A percentile compares a stretch with the other conserved stretches of the same genome.
Conservation (phyloP, 2,888 invertebrate genomes). For the Sarcophaga caerulescens region DNA sequence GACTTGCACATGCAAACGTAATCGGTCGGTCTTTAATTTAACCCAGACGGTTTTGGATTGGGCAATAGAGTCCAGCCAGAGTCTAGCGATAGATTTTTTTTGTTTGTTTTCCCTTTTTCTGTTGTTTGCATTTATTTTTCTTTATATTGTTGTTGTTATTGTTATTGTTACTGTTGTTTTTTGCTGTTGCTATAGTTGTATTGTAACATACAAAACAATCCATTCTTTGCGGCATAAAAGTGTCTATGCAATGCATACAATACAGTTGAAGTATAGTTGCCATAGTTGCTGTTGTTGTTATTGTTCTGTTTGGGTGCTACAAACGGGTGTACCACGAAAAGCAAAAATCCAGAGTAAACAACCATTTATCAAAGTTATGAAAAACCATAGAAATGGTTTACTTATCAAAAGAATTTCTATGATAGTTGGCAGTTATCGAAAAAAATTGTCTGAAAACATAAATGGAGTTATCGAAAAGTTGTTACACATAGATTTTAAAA, state of each 20-base stretch:
- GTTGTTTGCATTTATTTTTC: not conserved
- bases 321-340: not conserved
- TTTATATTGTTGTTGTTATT: not conserved
- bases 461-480: no score
- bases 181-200: not conserved
- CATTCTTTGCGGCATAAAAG: not conserved
- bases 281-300: not conserved
- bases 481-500: no score
- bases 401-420: no score
- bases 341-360: no score
- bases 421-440: no score
- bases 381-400: no score
- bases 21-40: conserved; percentile 36
- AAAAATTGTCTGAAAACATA: no score
- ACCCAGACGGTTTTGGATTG: conserved; percentile 63
- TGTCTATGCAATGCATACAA: not conserved
- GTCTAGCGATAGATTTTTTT: conserved; percentile 30
- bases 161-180: not conserved
- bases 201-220: not conserved
- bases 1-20: conserved; percentile 56
- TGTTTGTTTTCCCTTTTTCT: conserved; percentile 9
- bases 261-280: not conserved
- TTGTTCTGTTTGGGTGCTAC: not conserved
- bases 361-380: no score
- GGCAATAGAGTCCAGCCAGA: conserved; percentile 38